Percentiles rank a stretch among this genome's conserved stretches.
Evolutionary conservation across 2,888 invertebrate species (phyloP).

Genomic region (Taenaris catops): DNA sequence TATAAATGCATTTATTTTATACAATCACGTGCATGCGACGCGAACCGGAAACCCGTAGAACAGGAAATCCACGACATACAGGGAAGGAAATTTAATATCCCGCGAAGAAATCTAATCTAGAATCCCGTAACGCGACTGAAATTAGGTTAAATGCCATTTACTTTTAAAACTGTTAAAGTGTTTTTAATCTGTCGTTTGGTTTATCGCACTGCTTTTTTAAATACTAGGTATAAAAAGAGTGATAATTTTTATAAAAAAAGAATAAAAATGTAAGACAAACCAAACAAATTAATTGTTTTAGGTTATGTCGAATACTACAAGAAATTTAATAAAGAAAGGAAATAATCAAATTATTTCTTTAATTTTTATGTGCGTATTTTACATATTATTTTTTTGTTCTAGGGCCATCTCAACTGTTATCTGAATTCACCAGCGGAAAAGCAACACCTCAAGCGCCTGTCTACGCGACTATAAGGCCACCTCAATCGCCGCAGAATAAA

Average conservation of each 20-base stretch:
- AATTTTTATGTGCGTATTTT: too few relatives aligned
- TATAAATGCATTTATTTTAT: slow-evolving; percentile 15
- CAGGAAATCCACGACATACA: slow-evolving; percentile 18
- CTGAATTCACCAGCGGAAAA: slow-evolving; percentile 47
- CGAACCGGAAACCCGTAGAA: slow-evolving; percentile 17
- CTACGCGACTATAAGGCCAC: slow-evolving; percentile 62
- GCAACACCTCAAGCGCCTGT: slow-evolving; percentile 66
- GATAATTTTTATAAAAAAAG: too few relatives aligned
- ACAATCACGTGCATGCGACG: slow-evolving; percentile 20
- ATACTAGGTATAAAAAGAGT: too few relatives aligned
- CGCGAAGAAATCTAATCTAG: slow-evolving; percentile 19
- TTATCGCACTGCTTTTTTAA: too few relatives aligned
- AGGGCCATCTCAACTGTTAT: slow-evolving; percentile 68
- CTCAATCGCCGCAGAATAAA: slow-evolving; percentile 46
- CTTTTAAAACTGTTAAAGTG: background rate
- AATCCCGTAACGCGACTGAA: background rate
- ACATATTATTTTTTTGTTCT: slow-evolving; percentile 50
- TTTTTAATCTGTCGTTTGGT: too few relatives aligned
- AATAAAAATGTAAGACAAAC: too few relatives aligned
- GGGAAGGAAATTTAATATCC: slow-evolving; percentile 22
- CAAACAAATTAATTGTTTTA: too few relatives aligned
- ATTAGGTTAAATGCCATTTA: background rate
- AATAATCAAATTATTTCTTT: too few relatives aligned
- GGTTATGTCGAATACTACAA: too few relatives aligned
- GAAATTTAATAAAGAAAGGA: too few relatives aligned